Base-by-base conservation (phyloP, 2,888 invertebrate species). In the Drosophila parthenogenetica region DNA sequence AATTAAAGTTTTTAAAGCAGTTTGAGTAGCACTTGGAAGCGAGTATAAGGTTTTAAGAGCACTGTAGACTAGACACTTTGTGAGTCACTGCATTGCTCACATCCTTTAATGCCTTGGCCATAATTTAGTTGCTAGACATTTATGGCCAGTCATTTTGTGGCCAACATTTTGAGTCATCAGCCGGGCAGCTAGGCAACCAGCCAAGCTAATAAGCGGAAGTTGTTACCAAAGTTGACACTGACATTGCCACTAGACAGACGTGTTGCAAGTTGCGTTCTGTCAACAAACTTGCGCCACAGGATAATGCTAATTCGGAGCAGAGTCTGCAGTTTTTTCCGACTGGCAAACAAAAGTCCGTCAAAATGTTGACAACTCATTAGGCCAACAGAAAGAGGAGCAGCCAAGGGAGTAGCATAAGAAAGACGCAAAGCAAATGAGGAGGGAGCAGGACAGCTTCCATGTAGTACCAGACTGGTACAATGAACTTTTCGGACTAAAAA, bases 301-400 rank as follows among this genome's bases (percentile, higher is more conserved):
- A 66, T 66, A 69, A 66, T 67, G 64, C 58, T 69, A 67, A 79
- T 79, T 61, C 13, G 35, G 11, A 35, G 35, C 13, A 13, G 19
- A 16, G 53, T 19, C 40, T 35, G 5, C 11, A 16, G 22, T 25
- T 51, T 16, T 51, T 17, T 46, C 50, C 61, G 51, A 48, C 10
- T 68, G 65, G 64, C 68, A 70, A 79, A 74, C 74, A 69, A 63
- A 62, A 73, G 69, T 65, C 71, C 43, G 58, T 69, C 73, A 63
- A 71, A 76, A 70, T 75, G 87, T 88, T 75, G 87, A 81, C 89
- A 87, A 75, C 81, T 85, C 79, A 86, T 85, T 88, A 83, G 77
- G 73, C 46, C 25, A 19, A 69, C 39, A 65, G 51, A 58, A 59
- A 57, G 19, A 40, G 40, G 19, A 40, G 46, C 22, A n/a, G 49